A percentile compares a stretch with the other conserved stretches of the same genome.
Conservation (phyloP, 1,140 invertebrate genomes). For the Melanaphis sacchari region DNA sequence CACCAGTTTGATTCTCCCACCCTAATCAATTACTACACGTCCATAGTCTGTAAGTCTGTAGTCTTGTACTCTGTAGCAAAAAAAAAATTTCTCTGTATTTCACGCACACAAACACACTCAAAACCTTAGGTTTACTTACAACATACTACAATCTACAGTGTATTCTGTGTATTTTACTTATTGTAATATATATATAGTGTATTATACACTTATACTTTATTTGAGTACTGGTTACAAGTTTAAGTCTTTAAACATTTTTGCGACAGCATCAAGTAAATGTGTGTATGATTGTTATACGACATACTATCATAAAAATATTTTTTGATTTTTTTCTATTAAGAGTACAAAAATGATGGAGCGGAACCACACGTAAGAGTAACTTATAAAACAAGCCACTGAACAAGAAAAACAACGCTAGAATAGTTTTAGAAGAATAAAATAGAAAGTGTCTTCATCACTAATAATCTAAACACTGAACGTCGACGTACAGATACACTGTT, state of each 20-base stretch:
- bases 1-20: too few species aligned
- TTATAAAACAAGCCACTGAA: background rate
- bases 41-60: too few species aligned
- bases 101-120: background rate
- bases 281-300: background rate
- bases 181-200: background rate
- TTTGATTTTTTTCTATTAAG: background rate
- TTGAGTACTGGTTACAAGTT: background rate
- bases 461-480: background rate
- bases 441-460: background rate
- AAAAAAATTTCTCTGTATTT: too few species aligned
- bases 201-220: background rate
- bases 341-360: background rate
- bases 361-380: background rate
- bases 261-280: background rate
- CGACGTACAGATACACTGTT: background rate
- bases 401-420: background rate
- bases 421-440: background rate
- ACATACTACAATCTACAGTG: background rate
- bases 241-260: background rate
- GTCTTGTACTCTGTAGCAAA: too few species aligned
- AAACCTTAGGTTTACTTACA: background rate
- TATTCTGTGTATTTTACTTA: background rate
- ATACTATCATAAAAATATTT: background rate
- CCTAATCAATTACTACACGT: too few species aligned